phyloP scores from a whole-genome alignment of 2,113 vertebrate species.

The Corythornis madagascariensis region DNA sequence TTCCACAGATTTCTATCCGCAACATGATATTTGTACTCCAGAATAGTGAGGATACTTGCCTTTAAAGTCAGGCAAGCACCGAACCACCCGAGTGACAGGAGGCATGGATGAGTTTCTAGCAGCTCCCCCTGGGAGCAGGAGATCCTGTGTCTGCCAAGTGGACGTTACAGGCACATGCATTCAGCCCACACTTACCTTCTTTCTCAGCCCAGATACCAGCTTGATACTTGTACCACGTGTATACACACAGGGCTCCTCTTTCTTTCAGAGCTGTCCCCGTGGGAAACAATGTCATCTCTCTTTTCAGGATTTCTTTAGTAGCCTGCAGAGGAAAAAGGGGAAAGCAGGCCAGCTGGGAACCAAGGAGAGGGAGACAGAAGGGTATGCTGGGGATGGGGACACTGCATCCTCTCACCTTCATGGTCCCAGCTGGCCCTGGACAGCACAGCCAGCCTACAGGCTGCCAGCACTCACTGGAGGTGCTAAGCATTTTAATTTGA shows the following conservation, averaged over 20 bases:
- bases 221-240: accelerated
- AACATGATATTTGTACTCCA: not conserved
- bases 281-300: not conserved
- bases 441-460: not conserved
- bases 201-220: not conserved
- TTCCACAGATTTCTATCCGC: not conserved
- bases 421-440: not conserved
- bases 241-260: not conserved
- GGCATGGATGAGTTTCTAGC: not conserved
- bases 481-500: not conserved
- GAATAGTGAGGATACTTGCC: not conserved
- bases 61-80: not conserved
- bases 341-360: not conserved
- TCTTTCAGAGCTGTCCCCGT: not conserved
- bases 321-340: not conserved
- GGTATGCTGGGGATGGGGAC: not conserved
- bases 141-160: not conserved
- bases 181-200: not conserved
- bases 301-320: not conserved
- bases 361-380: not conserved
- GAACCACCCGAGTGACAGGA: not conserved
- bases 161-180: not conserved
- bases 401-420: not conserved
- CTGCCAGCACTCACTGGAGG: not conserved
- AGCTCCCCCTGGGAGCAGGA: not conserved